Evolutionary conservation across 1,140 invertebrate species (phyloP).

Genomic region (Ylistrum balloti): DNA sequence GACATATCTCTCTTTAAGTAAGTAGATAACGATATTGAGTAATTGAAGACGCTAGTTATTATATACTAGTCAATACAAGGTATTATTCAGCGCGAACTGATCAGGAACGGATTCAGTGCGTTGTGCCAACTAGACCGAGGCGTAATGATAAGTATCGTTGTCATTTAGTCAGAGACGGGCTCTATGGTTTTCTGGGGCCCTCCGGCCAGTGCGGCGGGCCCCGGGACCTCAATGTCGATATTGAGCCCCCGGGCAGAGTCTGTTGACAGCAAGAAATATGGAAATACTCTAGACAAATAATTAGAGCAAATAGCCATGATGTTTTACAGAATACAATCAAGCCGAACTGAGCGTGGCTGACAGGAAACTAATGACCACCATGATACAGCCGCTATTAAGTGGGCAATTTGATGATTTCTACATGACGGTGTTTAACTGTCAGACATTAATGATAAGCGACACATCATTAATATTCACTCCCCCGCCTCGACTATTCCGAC

Average conservation of each 20-base stretch:
- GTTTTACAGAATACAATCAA: conserved; percentile 14
- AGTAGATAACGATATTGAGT: no score
- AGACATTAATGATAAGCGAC: conserved; percentile 31
- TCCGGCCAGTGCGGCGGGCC: neutral
- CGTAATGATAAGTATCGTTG: conserved; percentile 22
- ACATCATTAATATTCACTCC: conserved; percentile 20
- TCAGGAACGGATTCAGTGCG: no score
- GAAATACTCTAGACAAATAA: conserved; percentile 22
- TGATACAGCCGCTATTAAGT: conserved; percentile 2
- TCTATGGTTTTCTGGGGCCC: neutral
- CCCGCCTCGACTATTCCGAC: neutral
- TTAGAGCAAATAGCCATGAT: conserved; percentile 34
- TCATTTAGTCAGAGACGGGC: neutral
- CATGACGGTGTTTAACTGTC: conserved; percentile 25
- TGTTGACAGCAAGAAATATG: conserved; percentile 14
- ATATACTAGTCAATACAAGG: no score
- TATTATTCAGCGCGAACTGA: no score
- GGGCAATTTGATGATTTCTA: neutral
- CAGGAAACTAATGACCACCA: neutral
- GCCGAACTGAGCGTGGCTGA: conserved; percentile 6
- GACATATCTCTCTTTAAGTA: no score
- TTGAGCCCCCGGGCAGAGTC: neutral
- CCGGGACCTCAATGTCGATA: neutral
- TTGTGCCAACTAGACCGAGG: neutral
- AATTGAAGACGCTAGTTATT: no score